Evolutionary conservation across 2,797 vertebrate species (phyloP), one percentile per base, ranked within the genome.

Genomic region (Muraenolepis orangiensis): DNA sequence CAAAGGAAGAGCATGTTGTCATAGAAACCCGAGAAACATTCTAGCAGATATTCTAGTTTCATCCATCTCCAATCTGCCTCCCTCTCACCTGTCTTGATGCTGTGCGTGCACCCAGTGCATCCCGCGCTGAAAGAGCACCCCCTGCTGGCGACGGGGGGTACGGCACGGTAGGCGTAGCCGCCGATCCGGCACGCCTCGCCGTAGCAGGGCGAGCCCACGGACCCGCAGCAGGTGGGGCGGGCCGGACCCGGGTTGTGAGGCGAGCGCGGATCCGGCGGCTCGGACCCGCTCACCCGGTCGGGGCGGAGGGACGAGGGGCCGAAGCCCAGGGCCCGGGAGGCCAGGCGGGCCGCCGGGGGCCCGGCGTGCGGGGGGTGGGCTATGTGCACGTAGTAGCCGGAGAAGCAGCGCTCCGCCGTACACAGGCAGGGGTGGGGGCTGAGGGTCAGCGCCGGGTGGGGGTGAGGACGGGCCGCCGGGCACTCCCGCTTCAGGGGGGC

Each of bases 71-170:
- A 20, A 12, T 36, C 18, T 32, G 8, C 10, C 16, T 12, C 1
- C 36, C 51, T 12, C 93, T 93, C 92, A 98, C 98, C 97, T 94
- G 96, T 96, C 93, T 97, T 96, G 86, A 98, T 96, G 92, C 94
- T 92, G 88, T 94, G 97, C 79, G 94, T 91, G 87, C 95, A 96
- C 90, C 93, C 90, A 70, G 88, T 94, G 87, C 95, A 96, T 71
- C 95, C 93, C 0, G 94, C 77, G 64, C 90, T 93, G 88, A 93
- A 91, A 69, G 94, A 93, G 84, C 96, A 91, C 3, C 94, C 79
- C 82, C 94, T 95, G 89, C 92, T 92, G 83, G 94, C 87, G 0
- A 97, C 91, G 30, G 96, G 90, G 23, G 95, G 93, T 91, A 98
- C 79, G 2, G 98, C 86, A 57, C 96, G 93, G 82, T 95, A 99